Base-by-base conservation (phyloP, 2,888 invertebrate species). In the Philonicus albiceps region DNA sequence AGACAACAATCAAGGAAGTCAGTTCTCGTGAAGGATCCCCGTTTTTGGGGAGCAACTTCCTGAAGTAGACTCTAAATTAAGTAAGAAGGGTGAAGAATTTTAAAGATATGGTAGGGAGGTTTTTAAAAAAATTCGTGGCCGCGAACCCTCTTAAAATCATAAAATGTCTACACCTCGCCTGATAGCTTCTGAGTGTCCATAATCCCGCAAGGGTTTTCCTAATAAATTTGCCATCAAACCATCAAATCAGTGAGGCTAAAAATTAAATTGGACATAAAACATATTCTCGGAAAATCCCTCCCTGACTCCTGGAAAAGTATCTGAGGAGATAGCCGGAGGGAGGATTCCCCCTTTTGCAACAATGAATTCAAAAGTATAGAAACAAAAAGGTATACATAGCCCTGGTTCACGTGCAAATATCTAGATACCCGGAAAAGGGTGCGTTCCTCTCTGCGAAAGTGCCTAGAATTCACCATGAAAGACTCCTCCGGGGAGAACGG, bases 211-310 rank as follows among this genome's bases (percentile, higher is more conserved):
- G 27, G 75, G 31, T 37, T 55, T 85, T 75, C 75, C 76, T 86
- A 86, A 86, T 86, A 86, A 86, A 86, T 86, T 78, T 78, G 86
- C 76, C 78, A 86, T 86, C 64, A 86, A 86, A 86, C 76, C 78
- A 86, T 86, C 64, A 86, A 86, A 86, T 55, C 86, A 86, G 78
- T 86, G 86, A 86, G 86, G 86, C 86, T 86, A 86, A 86, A 86
- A 86, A 86, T 86, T 86, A 86, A 86, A 86, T 86, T 86, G 86
- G 86, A 86, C 86, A 78, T 86, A 78, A 86, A 86, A 64, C 86
- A 86, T 86, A 86, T 86, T 86, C 55, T 78, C 64, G 22, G 34
- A 43, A 55, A 55, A 75, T 55, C 78, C 64, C 76, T 76, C 30
- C 40, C 49, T 53, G 37, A 76, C 7, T 34, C n/a, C 40, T 64